Base-by-base conservation (phyloP, 2,888 invertebrate species). In the Elaeidobius kamerunicus region DNA sequence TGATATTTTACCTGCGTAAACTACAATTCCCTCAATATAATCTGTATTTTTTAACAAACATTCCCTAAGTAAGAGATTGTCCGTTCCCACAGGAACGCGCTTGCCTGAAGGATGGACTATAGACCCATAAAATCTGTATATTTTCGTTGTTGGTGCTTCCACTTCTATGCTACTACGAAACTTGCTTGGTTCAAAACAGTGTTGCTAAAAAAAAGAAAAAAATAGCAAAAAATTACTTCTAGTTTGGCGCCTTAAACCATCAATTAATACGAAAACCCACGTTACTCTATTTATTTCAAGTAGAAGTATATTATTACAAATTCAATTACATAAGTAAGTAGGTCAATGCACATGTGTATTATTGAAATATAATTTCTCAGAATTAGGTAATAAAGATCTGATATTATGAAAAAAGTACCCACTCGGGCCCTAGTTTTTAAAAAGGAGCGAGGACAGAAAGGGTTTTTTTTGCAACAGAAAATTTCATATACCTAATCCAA, bases 41-140 rank as follows among this genome's bases (percentile, higher is more conserved):
- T 96, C 95, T 7, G 98, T 97, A 74, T 98, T 98, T 76, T 96
- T 93, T 63, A 98, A 80, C 60, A 90, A 82, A 73, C 96, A 97
- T 70, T 96, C 97, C 67, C 97, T 79, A 57, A 98, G 81, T 62
- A 98, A 76, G 60, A 98, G 81, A 77, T 96, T 93, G 66, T 94
- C 92, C 46, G 92, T 91, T 65, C 84, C 84, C 48, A 95, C 82
- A 54, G 91, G 86, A 58, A 94, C 85, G 65, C 88, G 78, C 54
- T 80, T 78, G 18, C 90, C 90, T 65, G 85, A 79, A 11, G 88
- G 85, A 73, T 91, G 89, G 55, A 90, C 82, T 65, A 94, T 84
- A 58, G 86, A 86, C 51, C 97, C 97, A 67, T 90, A 86, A 73
- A 97, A 96, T 67, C 92, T 84, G 74, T 96, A 95, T 70, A 97